Evolutionary conservation across 2,888 invertebrate genomes (phyloP).

Genomic region (Dascillus cervinus): DNA sequence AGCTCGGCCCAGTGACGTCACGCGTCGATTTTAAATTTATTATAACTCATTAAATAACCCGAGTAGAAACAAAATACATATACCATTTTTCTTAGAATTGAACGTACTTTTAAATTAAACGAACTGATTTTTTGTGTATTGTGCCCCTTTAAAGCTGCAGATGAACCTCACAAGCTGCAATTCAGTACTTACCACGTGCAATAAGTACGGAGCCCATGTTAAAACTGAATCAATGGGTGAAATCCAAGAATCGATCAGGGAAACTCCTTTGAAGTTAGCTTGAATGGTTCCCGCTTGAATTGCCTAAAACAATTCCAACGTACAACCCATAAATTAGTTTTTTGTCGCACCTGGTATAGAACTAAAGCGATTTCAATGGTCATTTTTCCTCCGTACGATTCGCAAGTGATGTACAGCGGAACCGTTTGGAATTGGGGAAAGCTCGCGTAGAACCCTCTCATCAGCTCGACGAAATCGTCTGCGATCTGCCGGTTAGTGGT

Average conservation of each 20-base stretch:
- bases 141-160: too few relatives aligned
- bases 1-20: too few relatives aligned
- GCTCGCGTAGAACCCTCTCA: slow-evolving; percentile 44
- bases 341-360: slow-evolving; percentile 17
- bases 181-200: slow-evolving; percentile 51
- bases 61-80: too few relatives aligned
- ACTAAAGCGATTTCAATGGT: slow-evolving; percentile 10
- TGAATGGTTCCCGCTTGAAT: slow-evolving; percentile 24
- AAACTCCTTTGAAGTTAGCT: slow-evolving; percentile 69
- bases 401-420: slow-evolving; percentile 54
- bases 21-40: too few relatives aligned
- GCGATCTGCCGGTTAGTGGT: slow-evolving; percentile 54
- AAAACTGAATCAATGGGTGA: slow-evolving; percentile 77
- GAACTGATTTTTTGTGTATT: too few relatives aligned
- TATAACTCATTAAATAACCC: too few relatives aligned
- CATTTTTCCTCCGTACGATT: slow-evolving; percentile 65
- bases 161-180: too few relatives aligned
- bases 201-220: slow-evolving; percentile 74
- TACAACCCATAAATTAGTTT: neutral
- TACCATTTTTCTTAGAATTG: too few relatives aligned
- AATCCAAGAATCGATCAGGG: slow-evolving; percentile 85
- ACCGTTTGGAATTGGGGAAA: slow-evolving; percentile 46
- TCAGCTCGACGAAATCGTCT: slow-evolving; percentile 47
- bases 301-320: slow-evolving; percentile 11
- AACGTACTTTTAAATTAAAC: too few relatives aligned